Conservation (phyloP, 1,140 invertebrate genomes). For the Potamilus streckersoni region DNA sequence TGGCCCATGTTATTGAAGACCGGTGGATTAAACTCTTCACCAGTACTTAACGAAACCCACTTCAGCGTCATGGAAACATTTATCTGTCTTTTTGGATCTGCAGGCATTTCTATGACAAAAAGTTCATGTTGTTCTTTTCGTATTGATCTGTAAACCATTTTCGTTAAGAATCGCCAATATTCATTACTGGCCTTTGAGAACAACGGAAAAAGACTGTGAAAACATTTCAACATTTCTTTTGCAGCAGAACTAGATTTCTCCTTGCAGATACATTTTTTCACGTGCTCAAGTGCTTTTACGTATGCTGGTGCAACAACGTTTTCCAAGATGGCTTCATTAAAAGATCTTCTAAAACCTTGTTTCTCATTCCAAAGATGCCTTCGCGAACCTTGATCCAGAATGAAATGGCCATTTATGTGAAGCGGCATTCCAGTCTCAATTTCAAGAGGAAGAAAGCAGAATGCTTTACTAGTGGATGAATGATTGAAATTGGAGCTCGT, state of each 20-base stretch:
- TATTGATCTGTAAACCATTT: constrained; percentile 6
- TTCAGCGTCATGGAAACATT: no score
- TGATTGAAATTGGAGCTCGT: background rate
- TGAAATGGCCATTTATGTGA: constrained; percentile 57
- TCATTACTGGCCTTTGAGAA: background rate
- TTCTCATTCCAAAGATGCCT: constrained; percentile 46
- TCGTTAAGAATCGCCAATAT: constrained; percentile 21
- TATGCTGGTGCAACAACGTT: constrained; percentile 45
- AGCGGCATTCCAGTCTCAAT: constrained; percentile 42
- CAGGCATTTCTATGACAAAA: background rate
- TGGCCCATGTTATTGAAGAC: no score
- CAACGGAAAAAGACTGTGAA: constrained; percentile 30
- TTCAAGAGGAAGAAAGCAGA: constrained; percentile 55
- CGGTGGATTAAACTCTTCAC: background rate
- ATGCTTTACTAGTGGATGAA: constrained; percentile 17
- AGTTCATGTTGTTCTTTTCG: background rate
- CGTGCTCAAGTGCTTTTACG: constrained; percentile 14
- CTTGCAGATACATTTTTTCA: constrained; percentile 17
- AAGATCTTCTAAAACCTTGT: constrained; percentile 30
- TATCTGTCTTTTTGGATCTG: no score
- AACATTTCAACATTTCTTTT: constrained; percentile 6
- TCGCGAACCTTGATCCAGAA: constrained; percentile 51
- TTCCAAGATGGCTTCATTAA: constrained; percentile 44
- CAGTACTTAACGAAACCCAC: background rate
- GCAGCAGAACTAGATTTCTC: background rate